Evolutionary conservation across 2,888 invertebrate genomes (phyloP).

Genomic region (Tholera decimalis): DNA sequence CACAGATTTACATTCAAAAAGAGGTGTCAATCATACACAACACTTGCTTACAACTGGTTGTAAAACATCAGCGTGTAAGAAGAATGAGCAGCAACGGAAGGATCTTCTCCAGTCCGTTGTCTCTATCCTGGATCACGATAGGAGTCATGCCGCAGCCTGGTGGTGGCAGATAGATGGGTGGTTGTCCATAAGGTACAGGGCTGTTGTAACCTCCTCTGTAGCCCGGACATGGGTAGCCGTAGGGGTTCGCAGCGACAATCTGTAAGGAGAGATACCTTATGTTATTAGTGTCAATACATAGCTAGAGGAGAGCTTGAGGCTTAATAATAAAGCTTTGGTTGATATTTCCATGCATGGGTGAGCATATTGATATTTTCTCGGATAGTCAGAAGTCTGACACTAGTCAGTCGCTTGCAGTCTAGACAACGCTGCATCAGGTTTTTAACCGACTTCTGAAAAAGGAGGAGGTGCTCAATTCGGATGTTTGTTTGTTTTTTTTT

Average conservation of each 20-base stretch:
- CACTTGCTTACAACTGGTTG: neutral
- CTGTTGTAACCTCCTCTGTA: conserved; percentile 35
- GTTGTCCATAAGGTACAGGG: conserved; percentile 31
- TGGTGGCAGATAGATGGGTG: conserved; percentile 38
- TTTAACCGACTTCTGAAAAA: too few relatives aligned
- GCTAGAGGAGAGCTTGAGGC: too few relatives aligned
- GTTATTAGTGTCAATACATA: neutral
- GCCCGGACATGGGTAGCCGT: conserved; percentile 27
- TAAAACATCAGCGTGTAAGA: conserved; percentile 11
- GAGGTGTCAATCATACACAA: neutral
- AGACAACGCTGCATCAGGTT: too few relatives aligned
- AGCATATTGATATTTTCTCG: too few relatives aligned
- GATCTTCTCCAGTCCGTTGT: conserved; percentile 35
- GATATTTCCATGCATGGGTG: too few relatives aligned
- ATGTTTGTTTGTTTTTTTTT: too few relatives aligned
- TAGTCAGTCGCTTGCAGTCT: too few relatives aligned
- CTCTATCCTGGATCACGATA: conserved; percentile 26
- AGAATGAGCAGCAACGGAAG: conserved; percentile 50
- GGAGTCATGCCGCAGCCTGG: conserved; percentile 29
- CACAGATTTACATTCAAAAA: neutral
- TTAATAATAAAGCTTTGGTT: too few relatives aligned
- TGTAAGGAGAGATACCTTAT: conserved; percentile 12
- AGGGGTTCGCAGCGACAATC: conserved; percentile 47
- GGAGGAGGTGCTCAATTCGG: too few relatives aligned
- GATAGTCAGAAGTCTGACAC: too few relatives aligned